Evolutionary conservation across 2,113 vertebrate genomes (phyloP).

Genomic region (Stercorarius parasiticus): DNA sequence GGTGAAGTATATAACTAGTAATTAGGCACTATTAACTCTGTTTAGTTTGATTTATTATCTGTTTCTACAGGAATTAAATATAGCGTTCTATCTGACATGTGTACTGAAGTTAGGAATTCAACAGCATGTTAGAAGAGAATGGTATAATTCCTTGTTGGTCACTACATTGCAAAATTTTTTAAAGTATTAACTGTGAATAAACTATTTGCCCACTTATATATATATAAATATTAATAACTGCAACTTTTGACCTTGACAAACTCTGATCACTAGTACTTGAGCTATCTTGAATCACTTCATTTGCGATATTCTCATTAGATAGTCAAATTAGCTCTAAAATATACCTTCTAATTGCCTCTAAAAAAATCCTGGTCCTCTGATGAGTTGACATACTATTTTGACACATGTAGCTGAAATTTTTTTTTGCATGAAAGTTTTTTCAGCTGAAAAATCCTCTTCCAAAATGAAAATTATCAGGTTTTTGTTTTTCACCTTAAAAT

Average conservation of each 20-base stretch:
- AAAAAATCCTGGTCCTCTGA: conserved; percentile 53
- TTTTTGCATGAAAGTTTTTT: conserved; percentile 16
- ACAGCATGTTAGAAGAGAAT: conserved; percentile 28
- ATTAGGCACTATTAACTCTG: conserved; percentile 73
- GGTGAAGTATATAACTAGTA: conserved; percentile 62
- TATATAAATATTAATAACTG: conserved; percentile 65
- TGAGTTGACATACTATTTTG: conserved; percentile 57
- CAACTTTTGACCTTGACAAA: conserved; percentile 59
- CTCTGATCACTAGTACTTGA: conserved; percentile 58
- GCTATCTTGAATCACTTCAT: conserved; percentile 61
- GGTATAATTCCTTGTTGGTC: conserved; percentile 52
- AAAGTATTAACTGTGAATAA: conserved; percentile 49
- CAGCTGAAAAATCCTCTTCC: not conserved
- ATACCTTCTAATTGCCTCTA: conserved; percentile 68
- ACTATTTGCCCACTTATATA: conserved; percentile 56
- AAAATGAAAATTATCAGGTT: not conserved
- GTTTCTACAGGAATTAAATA: conserved; percentile 58
- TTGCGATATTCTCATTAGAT: conserved; percentile 63
- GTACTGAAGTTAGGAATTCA: conserved; percentile 38
- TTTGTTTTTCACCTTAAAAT: not conserved
- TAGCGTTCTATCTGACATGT: conserved; percentile 45
- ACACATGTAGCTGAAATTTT: conserved; percentile 17
- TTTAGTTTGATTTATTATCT: conserved; percentile 70
- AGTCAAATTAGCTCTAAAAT: conserved; percentile 71
- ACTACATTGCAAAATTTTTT: conserved; percentile 38